Base-by-base conservation (phyloP, 2,888 invertebrate species). In the Sarcophaga variegata region DNA sequence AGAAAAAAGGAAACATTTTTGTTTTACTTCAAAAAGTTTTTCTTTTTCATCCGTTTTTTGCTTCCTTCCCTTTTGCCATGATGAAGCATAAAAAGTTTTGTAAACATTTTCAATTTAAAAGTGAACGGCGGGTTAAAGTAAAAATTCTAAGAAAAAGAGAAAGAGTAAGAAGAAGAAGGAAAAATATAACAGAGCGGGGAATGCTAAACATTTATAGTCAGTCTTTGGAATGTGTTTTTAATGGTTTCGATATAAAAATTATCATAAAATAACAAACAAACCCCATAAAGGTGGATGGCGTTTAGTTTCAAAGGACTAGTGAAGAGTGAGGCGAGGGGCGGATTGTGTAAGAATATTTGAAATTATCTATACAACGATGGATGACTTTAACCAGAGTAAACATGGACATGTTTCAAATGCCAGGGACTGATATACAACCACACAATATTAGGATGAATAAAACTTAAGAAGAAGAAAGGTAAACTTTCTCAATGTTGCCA, bases 161-260 rank as follows among this genome's bases (percentile, higher is more conserved):
- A 62, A 59, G 63, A 10, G 47, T 60, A 11, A 67, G 54, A 54
- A 78, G 71, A 60, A 89, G 71, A 60, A 63, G 63, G 47, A 59
- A 37, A 59, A 67, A 64, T 17, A 47, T 27, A 49, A 14, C 22
- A 62, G 25, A 63, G 27, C 62, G 45, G 5, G 14, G 45, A 62
- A 27, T 70, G 47, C 6, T 59, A 59, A 71, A 69, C n/a, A 17
- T 22, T 14, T 49, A 11, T 60, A 59, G 54, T n/a, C 64, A 83
- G 69, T 69, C 69, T 49, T 74, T 59, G 63, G 47, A 83, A 83
- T 69, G 54, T 69, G 54, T 63, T 64, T 71, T 63, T 69, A 79
- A 79, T 83, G 78, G 49, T 78, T 77, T 14, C 62, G 70, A 62
- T 71, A 74, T 74, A 75, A 63, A 83, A 79, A 75, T 54, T 64